Conservation (phyloP, 2,113 vertebrate species). For the Semnornis frantzii region DNA sequence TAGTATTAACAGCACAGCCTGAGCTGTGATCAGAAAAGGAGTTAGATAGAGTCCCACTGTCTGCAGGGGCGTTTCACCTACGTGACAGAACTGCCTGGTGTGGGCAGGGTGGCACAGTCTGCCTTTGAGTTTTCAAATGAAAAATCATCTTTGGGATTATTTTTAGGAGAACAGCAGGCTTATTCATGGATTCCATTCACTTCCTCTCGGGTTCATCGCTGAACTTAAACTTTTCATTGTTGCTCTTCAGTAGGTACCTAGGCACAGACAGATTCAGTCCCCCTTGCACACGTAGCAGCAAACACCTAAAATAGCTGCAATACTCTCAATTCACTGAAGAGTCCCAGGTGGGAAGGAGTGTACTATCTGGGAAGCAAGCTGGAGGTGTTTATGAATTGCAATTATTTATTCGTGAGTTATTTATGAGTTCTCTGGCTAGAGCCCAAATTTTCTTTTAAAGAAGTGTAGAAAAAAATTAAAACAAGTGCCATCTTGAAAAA, state of each 20-base stretch:
- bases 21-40: neutral
- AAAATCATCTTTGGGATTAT: slow-evolving; percentile 27
- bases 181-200: slow-evolving; percentile 22
- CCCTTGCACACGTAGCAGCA: neutral
- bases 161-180: slow-evolving; percentile 51
- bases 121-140: slow-evolving; percentile 10
- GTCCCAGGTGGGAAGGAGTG: neutral
- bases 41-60: slow-evolving; percentile 12
- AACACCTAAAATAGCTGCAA: neutral
- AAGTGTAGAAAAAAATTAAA: slow-evolving; percentile 43
- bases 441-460: slow-evolving; percentile 53
- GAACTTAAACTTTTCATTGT: slow-evolving; percentile 41
- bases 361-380: slow-evolving; percentile 23
- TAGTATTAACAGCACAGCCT: slow-evolving; percentile 15
- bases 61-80: slow-evolving; percentile 3
- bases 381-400: slow-evolving; percentile 67
- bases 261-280: neutral
- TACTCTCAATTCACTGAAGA: neutral
- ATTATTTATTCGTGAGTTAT: slow-evolving; percentile 73
- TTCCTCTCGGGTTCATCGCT: slow-evolving; percentile 13
- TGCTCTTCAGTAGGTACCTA: neutral
- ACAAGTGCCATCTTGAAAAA: slow-evolving; percentile 56
- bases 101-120: slow-evolving; percentile 21
- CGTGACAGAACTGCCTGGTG: slow-evolving; percentile 5
- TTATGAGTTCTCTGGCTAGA: slow-evolving; percentile 66